These are phyloP conservation scores for Spheniscus mendiculus DNA, from an alignment of 2,113 vertebrate species.

Conservation along the genomic window DNA sequence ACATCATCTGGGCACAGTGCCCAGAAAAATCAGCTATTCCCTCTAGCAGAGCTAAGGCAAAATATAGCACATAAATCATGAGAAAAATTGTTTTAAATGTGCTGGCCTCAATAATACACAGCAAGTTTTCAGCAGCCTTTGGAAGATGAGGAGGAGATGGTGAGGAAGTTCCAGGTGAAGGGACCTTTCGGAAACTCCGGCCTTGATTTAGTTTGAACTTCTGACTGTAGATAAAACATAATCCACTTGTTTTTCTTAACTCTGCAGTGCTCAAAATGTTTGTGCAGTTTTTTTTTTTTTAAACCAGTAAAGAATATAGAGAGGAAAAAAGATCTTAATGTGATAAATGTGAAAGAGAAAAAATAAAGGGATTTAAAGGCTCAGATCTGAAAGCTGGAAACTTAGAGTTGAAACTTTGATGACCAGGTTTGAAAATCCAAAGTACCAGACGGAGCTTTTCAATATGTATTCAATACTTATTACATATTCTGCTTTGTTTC, in stretches of 20 bases:
- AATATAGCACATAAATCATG: conserved; percentile 43
- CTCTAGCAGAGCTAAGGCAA: conserved; percentile 14
- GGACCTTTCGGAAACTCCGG: neutral
- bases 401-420: neutral
- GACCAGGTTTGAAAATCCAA: neutral
- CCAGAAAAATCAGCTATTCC: conserved; percentile 49
- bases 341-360: neutral
- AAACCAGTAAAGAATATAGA: neutral
- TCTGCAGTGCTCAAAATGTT: neutral
- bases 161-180: neutral
- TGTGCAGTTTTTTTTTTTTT: neutral
- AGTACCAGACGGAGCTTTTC: neutral
- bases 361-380: neutral
- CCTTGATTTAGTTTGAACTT: neutral
- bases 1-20: conserved; percentile 46
- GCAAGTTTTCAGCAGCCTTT: neutral
- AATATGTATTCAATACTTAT: neutral
- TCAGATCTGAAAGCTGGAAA: neutral
- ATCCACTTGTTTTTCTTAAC: neutral
- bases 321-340: neutral
- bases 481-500: neutral
- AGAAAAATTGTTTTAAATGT: conserved; percentile 14
- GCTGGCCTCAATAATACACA: neutral
- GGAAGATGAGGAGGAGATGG: neutral
- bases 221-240: neutral